Conservation (phyloP, 2,797 vertebrate genomes). For the Alectoris magna region DNA sequence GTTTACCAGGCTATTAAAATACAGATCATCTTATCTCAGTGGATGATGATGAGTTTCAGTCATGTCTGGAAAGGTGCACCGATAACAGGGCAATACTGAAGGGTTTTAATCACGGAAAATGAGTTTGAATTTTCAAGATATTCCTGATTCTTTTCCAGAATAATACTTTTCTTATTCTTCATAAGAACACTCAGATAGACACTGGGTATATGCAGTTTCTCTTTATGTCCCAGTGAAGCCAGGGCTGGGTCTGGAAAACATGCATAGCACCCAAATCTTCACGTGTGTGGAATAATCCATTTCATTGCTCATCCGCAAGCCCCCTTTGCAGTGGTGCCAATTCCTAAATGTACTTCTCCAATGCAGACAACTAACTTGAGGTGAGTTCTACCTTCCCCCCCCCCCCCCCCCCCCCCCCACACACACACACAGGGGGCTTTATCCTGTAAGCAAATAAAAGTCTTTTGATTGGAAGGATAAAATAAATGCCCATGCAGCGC, state of each 20-base stretch:
- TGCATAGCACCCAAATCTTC: not conserved
- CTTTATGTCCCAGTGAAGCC: not conserved
- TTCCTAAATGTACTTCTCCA: not conserved
- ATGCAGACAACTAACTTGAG: not conserved
- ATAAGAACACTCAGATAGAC: not conserved
- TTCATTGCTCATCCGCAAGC: not conserved
- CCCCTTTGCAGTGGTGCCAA: not conserved
- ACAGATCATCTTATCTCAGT: not conserved
- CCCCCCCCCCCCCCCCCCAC: not conserved
- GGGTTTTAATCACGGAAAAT: not conserved
- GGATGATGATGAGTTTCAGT: not conserved
- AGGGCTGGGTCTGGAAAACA: not conserved
- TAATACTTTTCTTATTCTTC: not conserved
- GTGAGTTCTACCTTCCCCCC: conserved; percentile 9
- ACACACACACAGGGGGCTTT: conserved; percentile 15
- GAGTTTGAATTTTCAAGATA: not conserved
- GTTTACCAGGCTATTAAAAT: not conserved
- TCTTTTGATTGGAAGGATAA: conserved; percentile 35
- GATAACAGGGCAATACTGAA: not conserved
- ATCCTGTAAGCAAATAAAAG: conserved; percentile 30
- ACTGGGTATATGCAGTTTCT: not conserved
- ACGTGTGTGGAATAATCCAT: not conserved
- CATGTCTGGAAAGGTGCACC: not conserved
- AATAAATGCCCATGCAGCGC: conserved; percentile 14
- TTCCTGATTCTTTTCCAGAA: not conserved